phyloP scores from a whole-genome alignment of 2,797 vertebrate genomes.

The Tiaroga cobitis region DNA sequence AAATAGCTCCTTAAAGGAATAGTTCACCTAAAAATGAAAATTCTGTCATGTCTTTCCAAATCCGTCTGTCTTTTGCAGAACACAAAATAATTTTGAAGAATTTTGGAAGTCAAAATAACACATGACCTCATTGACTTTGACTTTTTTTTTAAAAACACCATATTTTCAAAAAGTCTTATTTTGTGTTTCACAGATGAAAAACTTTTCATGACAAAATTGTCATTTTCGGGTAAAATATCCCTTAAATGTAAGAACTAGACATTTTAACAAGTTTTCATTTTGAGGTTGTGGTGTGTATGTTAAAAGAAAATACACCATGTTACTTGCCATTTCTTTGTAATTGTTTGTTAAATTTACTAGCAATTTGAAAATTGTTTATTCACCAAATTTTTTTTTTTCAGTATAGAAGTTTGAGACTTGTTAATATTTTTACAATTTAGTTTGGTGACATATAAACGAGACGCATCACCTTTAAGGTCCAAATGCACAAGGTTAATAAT shows the following conservation, averaged over 20 bases:
- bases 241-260: not conserved
- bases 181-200: not conserved
- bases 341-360: not conserved
- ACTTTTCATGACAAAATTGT: not conserved
- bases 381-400: no score
- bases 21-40: not conserved
- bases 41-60: not conserved
- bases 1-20: not conserved
- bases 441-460: not conserved
- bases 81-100: not conserved
- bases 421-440: not conserved
- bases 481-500: constrained; percentile 17
- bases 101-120: not conserved
- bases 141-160: no score
- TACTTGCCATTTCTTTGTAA: not conserved
- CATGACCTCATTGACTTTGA: not conserved
- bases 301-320: not conserved
- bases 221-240: not conserved
- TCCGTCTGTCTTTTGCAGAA: not conserved
- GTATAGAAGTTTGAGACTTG: not conserved
- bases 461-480: not conserved
- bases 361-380: not conserved
- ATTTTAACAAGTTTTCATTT: constrained; percentile 1
- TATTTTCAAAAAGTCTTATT: not conserved
- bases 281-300: not conserved